Evolutionary conservation across 2,797 vertebrate genomes (phyloP).

Genomic region (Eulemur mongoz): DNA sequence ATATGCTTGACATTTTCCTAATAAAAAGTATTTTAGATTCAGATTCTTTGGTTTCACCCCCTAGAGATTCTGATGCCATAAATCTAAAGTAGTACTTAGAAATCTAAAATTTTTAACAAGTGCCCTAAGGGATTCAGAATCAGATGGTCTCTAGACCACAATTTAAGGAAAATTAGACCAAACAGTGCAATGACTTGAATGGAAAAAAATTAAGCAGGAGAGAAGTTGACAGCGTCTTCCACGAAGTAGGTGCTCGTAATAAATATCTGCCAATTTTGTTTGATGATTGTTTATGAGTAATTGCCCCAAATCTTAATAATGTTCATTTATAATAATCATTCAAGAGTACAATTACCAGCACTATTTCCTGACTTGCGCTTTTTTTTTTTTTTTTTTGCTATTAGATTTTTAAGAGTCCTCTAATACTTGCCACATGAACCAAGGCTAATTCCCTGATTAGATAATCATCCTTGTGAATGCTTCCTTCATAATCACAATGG

Average conservation of each 20-base stretch:
- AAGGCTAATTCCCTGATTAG: conserved; percentile 81
- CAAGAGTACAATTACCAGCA: conserved; percentile 82
- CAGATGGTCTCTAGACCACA: not conserved
- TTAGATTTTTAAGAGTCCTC: conserved; percentile 74
- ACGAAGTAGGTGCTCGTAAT: not conserved
- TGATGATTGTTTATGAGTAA: conserved; percentile 73
- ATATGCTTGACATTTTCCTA: conserved; percentile 3
- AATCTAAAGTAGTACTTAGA: not conserved
- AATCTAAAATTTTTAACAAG: not conserved
- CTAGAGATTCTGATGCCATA: not conserved
- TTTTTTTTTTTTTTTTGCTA: conserved; percentile 73
- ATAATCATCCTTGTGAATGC: conserved; percentile 82
- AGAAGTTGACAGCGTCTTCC: not conserved
- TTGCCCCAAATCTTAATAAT: conserved; percentile 61
- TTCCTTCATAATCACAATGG: conserved; percentile 76
- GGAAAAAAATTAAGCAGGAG: not conserved
- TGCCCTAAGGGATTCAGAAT: not conserved
- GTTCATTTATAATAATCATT: conserved; percentile 72
- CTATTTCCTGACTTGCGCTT: conserved; percentile 83
- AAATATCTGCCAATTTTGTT: not conserved
- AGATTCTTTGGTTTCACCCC: not conserved
- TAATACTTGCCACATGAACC: conserved; percentile 66
- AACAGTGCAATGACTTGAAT: not conserved
- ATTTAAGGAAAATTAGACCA: not conserved
- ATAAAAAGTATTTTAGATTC: not conserved